Conservation (phyloP, 2,888 invertebrate genomes). For the Azorinus chamasolen region DNA sequence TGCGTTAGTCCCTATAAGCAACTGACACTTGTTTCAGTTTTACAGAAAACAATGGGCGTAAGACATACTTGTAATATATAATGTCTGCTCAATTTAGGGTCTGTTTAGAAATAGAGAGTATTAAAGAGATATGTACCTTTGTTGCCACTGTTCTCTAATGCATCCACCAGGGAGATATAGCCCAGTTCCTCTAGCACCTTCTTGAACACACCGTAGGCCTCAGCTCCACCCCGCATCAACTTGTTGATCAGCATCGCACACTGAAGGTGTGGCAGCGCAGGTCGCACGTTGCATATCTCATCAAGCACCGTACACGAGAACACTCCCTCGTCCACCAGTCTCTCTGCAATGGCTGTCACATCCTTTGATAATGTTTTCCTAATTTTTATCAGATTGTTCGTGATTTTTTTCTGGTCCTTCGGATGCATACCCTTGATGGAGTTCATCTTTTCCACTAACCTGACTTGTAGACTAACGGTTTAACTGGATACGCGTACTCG, state of each 20-base stretch:
- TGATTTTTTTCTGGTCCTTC: slow-evolving; percentile 50
- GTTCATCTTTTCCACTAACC: too few relatives aligned
- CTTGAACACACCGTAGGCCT: slow-evolving; percentile 39
- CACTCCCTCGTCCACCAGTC: slow-evolving; percentile 24
- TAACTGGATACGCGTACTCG: too few relatives aligned
- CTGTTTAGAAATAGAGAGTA: too few relatives aligned
- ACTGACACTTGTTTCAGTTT: too few relatives aligned
- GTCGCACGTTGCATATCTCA: slow-evolving; percentile 31
- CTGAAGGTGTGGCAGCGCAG: slow-evolving; percentile 24
- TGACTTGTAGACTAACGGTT: too few relatives aligned
- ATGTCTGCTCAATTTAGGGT: too few relatives aligned
- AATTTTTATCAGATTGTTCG: slow-evolving; percentile 43
- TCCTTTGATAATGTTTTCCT: slow-evolving; percentile 46
- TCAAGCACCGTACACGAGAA: slow-evolving; percentile 17
- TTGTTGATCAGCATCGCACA: slow-evolving; percentile 50
- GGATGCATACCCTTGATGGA: slow-evolving; percentile 34
- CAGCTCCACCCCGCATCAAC: slow-evolving; percentile 41
- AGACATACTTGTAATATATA: too few relatives aligned
- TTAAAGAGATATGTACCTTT: too few relatives aligned
- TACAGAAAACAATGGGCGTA: too few relatives aligned
- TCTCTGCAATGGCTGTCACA: slow-evolving; percentile 25
- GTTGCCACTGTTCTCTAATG: slow-evolving; percentile 21
- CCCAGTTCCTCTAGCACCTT: slow-evolving; percentile 42
- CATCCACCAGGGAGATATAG: slow-evolving; percentile 22
- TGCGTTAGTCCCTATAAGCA: too few relatives aligned